These are phyloP conservation scores for Lasioglossum vierecki DNA, from an alignment of 2,888 invertebrate species.

Conservation along the genomic window DNA sequence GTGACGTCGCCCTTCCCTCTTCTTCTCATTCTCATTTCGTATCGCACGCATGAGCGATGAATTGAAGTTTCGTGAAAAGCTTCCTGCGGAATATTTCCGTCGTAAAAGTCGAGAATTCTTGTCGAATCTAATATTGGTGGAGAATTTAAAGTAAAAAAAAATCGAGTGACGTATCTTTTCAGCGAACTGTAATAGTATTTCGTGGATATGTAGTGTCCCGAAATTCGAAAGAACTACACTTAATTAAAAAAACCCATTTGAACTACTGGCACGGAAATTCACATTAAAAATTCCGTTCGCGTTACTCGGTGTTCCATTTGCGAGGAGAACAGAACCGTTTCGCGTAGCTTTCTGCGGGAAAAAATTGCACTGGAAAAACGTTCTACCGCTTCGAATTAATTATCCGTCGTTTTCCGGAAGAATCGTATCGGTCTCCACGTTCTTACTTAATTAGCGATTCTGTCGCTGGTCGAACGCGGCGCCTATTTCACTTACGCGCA, in stretches of 20 bases:
- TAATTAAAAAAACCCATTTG: background rate
- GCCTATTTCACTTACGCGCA: slow-evolving; percentile 38
- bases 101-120: background rate
- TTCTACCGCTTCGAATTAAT: background rate
- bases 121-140: background rate
- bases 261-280: background rate
- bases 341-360: background rate
- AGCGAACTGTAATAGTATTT: background rate
- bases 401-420: background rate
- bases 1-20: background rate
- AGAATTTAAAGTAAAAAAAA: background rate
- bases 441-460: slow-evolving; percentile 38
- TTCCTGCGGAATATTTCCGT: background rate
- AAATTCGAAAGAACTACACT: background rate
- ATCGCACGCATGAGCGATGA: background rate
- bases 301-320: background rate
- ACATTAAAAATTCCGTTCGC: background rate
- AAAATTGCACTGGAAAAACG: background rate
- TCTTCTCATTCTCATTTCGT: background rate
- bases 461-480: background rate
- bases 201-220: background rate
- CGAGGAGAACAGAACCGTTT: background rate
- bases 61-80: background rate
- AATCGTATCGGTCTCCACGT: background rate
- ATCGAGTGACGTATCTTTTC: too few species aligned